Conservation (phyloP, 2,797 vertebrate genomes). For the Oreochromis mossambicus region DNA sequence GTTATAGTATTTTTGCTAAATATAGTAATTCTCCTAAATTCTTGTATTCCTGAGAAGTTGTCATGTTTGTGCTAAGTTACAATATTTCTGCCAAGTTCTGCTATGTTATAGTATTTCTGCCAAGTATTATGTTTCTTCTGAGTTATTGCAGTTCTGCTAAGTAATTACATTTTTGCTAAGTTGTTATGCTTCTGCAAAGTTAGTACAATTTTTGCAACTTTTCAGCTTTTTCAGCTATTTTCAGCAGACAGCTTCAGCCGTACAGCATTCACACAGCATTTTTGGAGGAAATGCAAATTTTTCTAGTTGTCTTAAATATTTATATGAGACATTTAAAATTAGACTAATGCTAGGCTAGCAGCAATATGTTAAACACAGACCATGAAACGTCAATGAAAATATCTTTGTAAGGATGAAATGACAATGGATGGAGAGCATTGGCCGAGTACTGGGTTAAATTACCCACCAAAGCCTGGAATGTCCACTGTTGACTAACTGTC, state of each 20-base stretch:
- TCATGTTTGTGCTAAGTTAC: neutral
- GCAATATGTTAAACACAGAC: neutral
- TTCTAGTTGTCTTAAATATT: neutral
- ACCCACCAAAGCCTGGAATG: neutral
- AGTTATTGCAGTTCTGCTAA: neutral
- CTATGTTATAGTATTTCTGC: neutral
- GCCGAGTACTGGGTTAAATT: neutral
- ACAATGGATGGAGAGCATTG: neutral
- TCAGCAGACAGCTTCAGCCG: rapidly evolving
- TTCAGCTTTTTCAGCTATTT: rapidly evolving
- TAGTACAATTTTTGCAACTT: neutral
- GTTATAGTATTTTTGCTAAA: neutral
- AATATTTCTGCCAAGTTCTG: rapidly evolving
- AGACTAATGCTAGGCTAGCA: neutral
- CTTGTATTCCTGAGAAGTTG: neutral
- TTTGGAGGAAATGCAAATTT: neutral
- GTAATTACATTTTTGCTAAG: neutral
- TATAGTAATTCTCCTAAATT: rapidly evolving
- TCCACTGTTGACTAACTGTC: neutral
- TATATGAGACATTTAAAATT: neutral
- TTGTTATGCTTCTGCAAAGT: neutral
- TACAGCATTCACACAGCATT: neutral
- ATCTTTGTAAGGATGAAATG: neutral
- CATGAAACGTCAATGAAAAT: neutral
- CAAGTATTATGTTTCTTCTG: neutral